Conservation (phyloP, 2,797 vertebrate genomes). For the Hypotaenidia okinawae region DNA sequence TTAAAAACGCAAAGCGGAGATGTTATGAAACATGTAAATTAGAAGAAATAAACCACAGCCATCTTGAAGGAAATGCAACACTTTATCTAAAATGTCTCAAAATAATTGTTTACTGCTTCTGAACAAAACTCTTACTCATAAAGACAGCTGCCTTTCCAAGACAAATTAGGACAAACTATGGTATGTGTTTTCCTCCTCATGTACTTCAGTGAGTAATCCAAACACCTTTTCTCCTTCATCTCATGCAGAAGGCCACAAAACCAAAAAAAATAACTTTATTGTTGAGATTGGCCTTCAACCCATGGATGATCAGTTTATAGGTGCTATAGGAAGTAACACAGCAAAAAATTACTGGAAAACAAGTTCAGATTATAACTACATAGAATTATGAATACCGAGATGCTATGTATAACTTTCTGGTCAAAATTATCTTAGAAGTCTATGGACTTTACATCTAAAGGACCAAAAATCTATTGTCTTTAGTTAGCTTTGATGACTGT, state of each 20-base stretch:
- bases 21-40: not conserved
- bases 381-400: not conserved
- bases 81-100: not conserved
- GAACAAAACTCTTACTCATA: not conserved
- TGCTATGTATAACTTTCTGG: not conserved
- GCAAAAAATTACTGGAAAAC: not conserved
- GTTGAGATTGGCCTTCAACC: not conserved
- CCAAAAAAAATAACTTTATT: not conserved
- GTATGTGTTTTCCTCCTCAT: not conserved
- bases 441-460: not conserved
- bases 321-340: not conserved
- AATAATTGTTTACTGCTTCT: not conserved
- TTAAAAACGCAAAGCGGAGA: not conserved
- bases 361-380: not conserved
- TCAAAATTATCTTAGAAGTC: not conserved
- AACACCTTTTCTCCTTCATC: not conserved
- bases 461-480: not conserved
- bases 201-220: not conserved
- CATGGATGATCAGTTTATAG: not conserved
- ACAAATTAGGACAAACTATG: not conserved
- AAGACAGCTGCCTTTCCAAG: not conserved
- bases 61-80: not conserved
- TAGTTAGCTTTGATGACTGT: not conserved
- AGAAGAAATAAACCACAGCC: not conserved
- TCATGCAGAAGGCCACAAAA: not conserved